Conservation (phyloP, 2,888 invertebrate genomes). For the Microplitis deprimator region DNA sequence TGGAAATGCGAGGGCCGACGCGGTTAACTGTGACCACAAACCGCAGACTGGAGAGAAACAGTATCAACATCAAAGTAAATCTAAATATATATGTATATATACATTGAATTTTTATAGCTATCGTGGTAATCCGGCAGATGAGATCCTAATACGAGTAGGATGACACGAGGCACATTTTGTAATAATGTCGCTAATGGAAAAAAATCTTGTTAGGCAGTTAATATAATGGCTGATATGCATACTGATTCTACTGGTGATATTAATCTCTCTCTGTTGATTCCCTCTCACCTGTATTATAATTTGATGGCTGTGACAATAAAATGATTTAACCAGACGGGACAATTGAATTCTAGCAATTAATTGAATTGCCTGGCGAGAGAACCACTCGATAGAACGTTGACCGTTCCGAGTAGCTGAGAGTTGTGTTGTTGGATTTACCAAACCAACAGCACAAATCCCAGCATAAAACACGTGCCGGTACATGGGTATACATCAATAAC, state of each 20-base stretch:
- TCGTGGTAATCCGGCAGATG: not conserved
- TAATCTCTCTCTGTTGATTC: not conserved
- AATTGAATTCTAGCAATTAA: constrained; percentile 16
- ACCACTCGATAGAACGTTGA: constrained; percentile 17
- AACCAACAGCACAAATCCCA: constrained; percentile 23
- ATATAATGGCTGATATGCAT: not conserved
- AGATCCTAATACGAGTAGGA: not conserved
- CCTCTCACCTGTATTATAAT: constrained; percentile 4
- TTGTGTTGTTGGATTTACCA: constrained; percentile 10
- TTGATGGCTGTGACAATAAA: not conserved
- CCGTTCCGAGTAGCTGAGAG: constrained; percentile 4
- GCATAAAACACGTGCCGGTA: constrained; percentile 27
- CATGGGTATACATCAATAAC: constrained; percentile 33
- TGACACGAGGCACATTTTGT: not conserved
- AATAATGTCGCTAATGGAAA: constrained; percentile 1
- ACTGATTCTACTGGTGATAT: not conserved
- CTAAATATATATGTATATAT: constrained; percentile 15
- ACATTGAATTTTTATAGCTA: not conserved
- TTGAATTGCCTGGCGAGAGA: constrained; percentile 8
- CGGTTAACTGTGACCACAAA: constrained; percentile 27
- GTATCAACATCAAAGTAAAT: constrained; percentile 32
- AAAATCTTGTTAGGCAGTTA: not conserved
- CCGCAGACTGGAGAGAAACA: constrained; percentile 31
- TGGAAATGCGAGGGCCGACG: constrained; percentile 26
- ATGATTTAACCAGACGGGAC: constrained; percentile 5